Conservation (phyloP, 2,797 vertebrate genomes). For the Chloroceryle amazona region DNA sequence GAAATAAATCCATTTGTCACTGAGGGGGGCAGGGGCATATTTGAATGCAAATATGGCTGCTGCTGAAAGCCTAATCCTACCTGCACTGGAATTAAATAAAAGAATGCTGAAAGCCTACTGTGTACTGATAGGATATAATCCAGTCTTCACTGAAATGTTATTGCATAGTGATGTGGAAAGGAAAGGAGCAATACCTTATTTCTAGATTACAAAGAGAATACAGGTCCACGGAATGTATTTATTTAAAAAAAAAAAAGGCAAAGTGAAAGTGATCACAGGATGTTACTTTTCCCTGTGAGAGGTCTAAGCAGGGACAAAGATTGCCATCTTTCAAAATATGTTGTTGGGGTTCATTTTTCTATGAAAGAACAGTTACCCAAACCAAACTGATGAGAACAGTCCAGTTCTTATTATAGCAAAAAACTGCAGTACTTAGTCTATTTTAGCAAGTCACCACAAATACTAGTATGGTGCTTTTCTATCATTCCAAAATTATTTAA, state of each 20-base stretch:
- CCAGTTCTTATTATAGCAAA: background rate
- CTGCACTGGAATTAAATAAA: background rate
- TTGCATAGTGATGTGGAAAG: background rate
- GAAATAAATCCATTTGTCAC: background rate
- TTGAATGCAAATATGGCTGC: background rate
- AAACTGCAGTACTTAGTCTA: accelerated
- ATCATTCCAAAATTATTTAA: background rate
- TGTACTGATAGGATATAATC: background rate
- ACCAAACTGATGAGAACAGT: background rate
- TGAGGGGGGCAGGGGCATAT: background rate
- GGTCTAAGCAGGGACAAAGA: background rate
- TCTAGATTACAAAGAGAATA: background rate
- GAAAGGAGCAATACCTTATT: background rate
- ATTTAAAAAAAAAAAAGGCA: background rate
- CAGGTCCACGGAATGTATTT: background rate
- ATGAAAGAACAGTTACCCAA: background rate
- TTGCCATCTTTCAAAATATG: background rate
- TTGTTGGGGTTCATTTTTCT: background rate
- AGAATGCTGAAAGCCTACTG: background rate
- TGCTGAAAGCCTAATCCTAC: background rate
- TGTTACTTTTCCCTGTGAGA: background rate
- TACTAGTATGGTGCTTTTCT: background rate
- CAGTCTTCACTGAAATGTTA: background rate
- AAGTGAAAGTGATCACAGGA: background rate
- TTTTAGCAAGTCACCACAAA: background rate